A percentile compares a stretch with the other conserved stretches of the same genome.
Conservation (phyloP, 2,113 vertebrate genomes). For the Arvicanthis niloticus region DNA sequence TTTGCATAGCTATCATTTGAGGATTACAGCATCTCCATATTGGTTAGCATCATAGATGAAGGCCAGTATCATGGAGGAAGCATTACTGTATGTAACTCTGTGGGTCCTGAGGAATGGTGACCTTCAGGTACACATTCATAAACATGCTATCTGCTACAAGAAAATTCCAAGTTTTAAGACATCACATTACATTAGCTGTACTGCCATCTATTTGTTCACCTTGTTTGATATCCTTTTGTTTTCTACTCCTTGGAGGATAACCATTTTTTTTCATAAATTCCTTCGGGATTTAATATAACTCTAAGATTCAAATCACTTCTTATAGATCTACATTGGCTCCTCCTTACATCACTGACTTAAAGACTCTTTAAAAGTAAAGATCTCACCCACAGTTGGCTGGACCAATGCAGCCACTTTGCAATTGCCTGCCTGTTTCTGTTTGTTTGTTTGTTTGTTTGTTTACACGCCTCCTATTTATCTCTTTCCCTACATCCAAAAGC, state of each 20-base stretch:
- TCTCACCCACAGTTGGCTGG: background rate
- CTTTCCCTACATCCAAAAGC: background rate
- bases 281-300: background rate
- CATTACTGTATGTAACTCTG: slow-evolving; percentile 48
- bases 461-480: background rate
- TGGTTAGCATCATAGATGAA: slow-evolving; percentile 63
- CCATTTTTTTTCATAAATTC: background rate
- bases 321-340: background rate
- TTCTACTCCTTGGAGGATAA: background rate
- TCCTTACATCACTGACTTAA: background rate
- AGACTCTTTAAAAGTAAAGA: background rate
- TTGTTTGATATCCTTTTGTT: background rate
- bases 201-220: background rate
- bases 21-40: slow-evolving; percentile 71
- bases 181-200: background rate
- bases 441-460: background rate
- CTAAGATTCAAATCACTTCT: background rate
- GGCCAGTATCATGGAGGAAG: slow-evolving; percentile 43
- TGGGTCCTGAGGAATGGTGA: slow-evolving; percentile 38
- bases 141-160: background rate
- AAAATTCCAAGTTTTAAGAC: slow-evolving; percentile 33
- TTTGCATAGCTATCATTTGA: slow-evolving; percentile 74
- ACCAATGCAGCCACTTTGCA: background rate
- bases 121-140: background rate
- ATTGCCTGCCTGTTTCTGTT: background rate